Evolutionary conservation across 2,797 vertebrate genomes (phyloP), one percentile per base, ranked within the genome.

Genomic region (Alosa sapidissima): DNA sequence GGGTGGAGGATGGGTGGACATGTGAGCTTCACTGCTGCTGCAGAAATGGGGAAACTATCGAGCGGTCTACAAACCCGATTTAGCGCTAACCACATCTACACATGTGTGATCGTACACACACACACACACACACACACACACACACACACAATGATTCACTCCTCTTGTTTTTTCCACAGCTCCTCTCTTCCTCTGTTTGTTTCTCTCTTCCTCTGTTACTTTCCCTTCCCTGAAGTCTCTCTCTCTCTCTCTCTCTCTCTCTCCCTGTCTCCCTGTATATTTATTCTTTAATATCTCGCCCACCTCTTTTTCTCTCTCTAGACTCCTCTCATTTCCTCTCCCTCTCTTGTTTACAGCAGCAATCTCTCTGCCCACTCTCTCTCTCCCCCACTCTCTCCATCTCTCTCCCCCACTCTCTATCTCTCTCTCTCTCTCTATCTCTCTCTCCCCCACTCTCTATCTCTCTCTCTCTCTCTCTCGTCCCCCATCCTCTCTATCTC

Each of bases 371-470:
- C 68, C 68, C 62, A 24, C 58, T 78, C 49, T 48, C 82, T 55
- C 62, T 21, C 9, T 48, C 60, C 84, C 52, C 81, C 36, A 13
- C 62, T 84, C 81, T 81, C 84, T 49, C 83, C 78, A 84, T 36
- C 51, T 47, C 68, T 51, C 85, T 60, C 87, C 84, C 85, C 68
- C 65, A 72, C n/a, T n/a, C n/a, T n/a, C n/a, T n/a, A n/a, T n/a
- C n/a, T n/a, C n/a, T n/a, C n/a, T n/a, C n/a, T n/a, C n/a, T n/a
- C n/a, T n/a, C n/a, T n/a, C n/a, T n/a, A n/a, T n/a, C n/a, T n/a
- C n/a, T n/a, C n/a, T n/a, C n/a, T n/a, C n/a, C n/a, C n/a, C n/a
- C n/a, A n/a, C n/a, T n/a, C n/a, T 48, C 81, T 55, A 52, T 21
- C 9, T 48, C 60, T 84, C 52, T 82, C 36, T 14, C 62, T 84